Percentiles rank a stretch among this genome's conserved stretches.
Conservation (phyloP, 2,888 invertebrate genomes). For the Spicauda simplicius region DNA sequence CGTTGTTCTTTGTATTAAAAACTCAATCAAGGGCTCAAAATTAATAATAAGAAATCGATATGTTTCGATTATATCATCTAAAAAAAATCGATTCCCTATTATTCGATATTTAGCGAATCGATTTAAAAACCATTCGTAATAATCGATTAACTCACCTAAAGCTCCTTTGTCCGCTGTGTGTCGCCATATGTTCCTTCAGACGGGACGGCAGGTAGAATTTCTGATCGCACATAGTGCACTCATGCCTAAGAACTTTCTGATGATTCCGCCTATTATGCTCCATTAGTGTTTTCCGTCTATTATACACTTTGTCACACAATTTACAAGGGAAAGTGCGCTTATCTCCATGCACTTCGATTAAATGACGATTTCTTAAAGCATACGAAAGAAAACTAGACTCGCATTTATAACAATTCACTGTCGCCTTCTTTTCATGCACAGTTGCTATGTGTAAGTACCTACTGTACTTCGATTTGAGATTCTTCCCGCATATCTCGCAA, state of each 20-base stretch:
- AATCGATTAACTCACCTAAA: constrained; percentile 53
- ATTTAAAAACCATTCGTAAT: no score
- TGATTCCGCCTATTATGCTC: constrained; percentile 71
- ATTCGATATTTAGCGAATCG: no score
- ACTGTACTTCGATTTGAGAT: constrained; percentile 71
- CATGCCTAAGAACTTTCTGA: constrained; percentile 68
- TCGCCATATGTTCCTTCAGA: constrained; percentile 78
- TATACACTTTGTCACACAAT: constrained; percentile 71
- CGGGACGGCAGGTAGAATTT: constrained; percentile 74
- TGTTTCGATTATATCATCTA: no score
- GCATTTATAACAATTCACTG: constrained; percentile 73
- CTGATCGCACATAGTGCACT: constrained; percentile 74
- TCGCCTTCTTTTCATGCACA: constrained; percentile 72
- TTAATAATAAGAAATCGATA: no score
- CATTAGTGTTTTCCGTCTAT: constrained; percentile 68
- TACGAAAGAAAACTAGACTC: constrained; percentile 70
- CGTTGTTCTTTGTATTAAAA: no score
- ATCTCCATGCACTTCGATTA: constrained; percentile 73
- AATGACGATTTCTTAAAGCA: constrained; percentile 64
- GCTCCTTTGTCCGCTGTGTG: constrained; percentile 81
- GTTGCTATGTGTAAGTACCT: constrained; percentile 68
- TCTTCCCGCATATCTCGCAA: constrained; percentile 79
- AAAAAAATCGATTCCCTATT: no score
- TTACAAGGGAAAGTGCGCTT: constrained; percentile 71
- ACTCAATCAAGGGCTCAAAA: no score